phyloP scores from a whole-genome alignment of 2,888 invertebrate genomes.

The Hartigia nigra region DNA sequence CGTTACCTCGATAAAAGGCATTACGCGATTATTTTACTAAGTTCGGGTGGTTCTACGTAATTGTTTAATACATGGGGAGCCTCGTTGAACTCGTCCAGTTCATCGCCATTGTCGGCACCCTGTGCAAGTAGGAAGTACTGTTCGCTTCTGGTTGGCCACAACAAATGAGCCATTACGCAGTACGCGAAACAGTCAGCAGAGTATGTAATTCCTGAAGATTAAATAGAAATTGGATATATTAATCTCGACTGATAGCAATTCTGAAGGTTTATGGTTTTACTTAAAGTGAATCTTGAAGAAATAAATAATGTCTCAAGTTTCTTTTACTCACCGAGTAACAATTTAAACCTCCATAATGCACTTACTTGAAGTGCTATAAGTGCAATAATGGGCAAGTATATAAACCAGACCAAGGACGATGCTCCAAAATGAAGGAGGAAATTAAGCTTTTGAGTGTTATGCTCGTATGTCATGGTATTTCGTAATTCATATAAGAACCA shows the following conservation, averaged over 20 bases:
- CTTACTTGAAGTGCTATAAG: slow-evolving; percentile 93
- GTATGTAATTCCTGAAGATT: slow-evolving; percentile 86
- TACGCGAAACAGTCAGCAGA: slow-evolving; percentile 96
- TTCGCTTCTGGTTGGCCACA: slow-evolving; percentile 95
- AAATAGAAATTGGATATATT: slow-evolving; percentile 6
- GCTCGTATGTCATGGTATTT: slow-evolving; percentile 83
- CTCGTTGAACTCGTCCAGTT: slow-evolving; percentile 91
- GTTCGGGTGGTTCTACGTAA: slow-evolving; percentile 65
- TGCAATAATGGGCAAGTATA: slow-evolving; percentile 94
- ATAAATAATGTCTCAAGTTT: background rate
- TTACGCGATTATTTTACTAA: slow-evolving; percentile 62
- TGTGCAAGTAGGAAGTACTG: slow-evolving; percentile 86
- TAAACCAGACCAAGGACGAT: slow-evolving; percentile 97
- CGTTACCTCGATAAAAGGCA: slow-evolving; percentile 13
- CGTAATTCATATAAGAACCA: slow-evolving; percentile 87
- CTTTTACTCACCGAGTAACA: slow-evolving; percentile 81
- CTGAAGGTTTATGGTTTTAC: background rate
- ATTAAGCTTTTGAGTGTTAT: slow-evolving; percentile 85
- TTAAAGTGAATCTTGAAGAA: background rate
- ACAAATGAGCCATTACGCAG: slow-evolving; percentile 92
- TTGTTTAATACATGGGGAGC: slow-evolving; percentile 85
- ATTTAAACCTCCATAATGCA: slow-evolving; percentile 94
- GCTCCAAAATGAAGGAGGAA: slow-evolving; percentile 97
- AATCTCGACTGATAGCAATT: slow-evolving; percentile 14
- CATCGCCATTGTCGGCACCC: slow-evolving; percentile 72